A percentile compares a stretch with the other conserved stretches of the same genome.
These are phyloP conservation scores for Pristis pectinata DNA, from an alignment of 2,797 vertebrate genomes.

Conservation along the genomic window DNA sequence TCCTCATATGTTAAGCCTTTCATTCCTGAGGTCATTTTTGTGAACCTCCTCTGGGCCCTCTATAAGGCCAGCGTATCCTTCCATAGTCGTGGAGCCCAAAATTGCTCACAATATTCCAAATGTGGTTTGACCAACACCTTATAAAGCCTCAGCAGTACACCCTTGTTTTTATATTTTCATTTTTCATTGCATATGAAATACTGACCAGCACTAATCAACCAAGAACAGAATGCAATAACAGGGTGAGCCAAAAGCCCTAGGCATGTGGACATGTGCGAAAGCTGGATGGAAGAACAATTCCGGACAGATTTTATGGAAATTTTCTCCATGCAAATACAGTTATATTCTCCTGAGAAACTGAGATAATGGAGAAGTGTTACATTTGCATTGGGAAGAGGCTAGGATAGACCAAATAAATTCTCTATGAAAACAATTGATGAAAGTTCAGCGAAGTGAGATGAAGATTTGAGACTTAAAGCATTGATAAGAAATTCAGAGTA, in stretches of 20 bases:
- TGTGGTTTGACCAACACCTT: too few species aligned
- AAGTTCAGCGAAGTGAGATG: neutral
- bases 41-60: too few species aligned
- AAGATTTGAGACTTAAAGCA: neutral
- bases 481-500: neutral
- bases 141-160: too few species aligned
- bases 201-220: too few species aligned
- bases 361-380: neutral
- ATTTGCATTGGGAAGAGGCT: neutral
- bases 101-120: too few species aligned
- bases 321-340: neutral
- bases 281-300: neutral
- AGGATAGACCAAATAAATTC: neutral
- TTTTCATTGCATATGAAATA: too few species aligned
- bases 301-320: neutral
- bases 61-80: too few species aligned
- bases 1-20: too few species aligned
- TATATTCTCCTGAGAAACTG: neutral
- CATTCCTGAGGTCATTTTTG: too few species aligned
- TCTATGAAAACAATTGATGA: neutral
- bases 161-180: too few species aligned
- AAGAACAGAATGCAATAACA: neutral
- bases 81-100: too few species aligned
- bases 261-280: neutral
- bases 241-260: neutral